These are phyloP conservation scores for Neocloeon triangulifer DNA, from an alignment of 1,140 invertebrate species.

Conservation along the genomic window DNA sequence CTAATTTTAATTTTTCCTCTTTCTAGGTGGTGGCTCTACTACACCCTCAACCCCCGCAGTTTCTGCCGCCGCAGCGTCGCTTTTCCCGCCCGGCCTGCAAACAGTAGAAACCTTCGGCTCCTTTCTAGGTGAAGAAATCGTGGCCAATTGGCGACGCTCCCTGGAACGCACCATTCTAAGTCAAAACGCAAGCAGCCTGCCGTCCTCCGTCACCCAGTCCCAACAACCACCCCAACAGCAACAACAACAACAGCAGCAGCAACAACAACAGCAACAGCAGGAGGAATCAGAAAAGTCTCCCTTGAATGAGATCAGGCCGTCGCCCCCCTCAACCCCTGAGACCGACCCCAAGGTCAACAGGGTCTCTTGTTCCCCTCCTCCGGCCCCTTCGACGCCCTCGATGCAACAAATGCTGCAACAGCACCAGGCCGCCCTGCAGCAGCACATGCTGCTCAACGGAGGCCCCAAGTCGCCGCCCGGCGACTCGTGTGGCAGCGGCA, in stretches of 20 bases:
- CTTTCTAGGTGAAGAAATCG: conserved; percentile 50
- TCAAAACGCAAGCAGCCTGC: conserved; percentile 16
- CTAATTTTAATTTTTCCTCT: too few species aligned
- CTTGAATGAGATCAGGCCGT: conserved; percentile 2
- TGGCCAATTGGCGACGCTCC: conserved; percentile 49
- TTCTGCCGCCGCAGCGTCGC: conserved; percentile 21
- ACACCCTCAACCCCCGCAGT: conserved; percentile 19
- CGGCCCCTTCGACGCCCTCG: conserved; percentile 11
- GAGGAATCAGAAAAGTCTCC: conserved; percentile 12
- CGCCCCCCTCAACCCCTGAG: conserved; percentile 10
- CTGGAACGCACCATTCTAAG: conserved; percentile 36
- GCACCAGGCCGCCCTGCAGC: neutral
- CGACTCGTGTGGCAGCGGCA: neutral
- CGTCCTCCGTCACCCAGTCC: conserved; percentile 11
- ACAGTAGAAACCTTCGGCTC: conserved; percentile 45
- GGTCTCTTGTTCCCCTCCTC: conserved; percentile 15
- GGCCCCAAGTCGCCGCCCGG: too few species aligned
- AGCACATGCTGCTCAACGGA: too few species aligned
- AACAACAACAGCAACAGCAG: conserved; percentile 10
- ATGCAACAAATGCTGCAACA: too few species aligned
- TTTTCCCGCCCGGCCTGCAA: conserved; percentile 31
- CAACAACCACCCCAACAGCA: conserved; percentile 2
- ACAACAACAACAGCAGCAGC: conserved; percentile 10
- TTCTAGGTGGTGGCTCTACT: conserved; percentile 35
- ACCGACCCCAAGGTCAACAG: conserved; percentile 17